phyloP scores from a whole-genome alignment of 2,797 vertebrate species.

The Macropodus opercularis region DNA sequence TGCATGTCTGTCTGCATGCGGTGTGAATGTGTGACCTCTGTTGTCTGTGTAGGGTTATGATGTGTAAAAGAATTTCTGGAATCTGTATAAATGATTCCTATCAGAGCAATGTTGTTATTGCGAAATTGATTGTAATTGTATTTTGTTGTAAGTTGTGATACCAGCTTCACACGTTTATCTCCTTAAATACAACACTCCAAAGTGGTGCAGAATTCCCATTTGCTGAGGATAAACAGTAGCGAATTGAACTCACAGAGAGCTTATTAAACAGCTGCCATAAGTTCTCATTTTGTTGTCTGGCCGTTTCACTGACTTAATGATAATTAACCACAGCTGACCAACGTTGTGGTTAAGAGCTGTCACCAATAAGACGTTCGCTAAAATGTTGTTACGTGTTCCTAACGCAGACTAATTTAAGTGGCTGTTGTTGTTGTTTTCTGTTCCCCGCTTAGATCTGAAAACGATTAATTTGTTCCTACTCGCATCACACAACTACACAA shows the following conservation, averaged over 20 bases:
- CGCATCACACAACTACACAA: background rate
- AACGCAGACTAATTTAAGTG: background rate
- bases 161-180: background rate
- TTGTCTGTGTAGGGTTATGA: constrained; percentile 26
- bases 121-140: background rate
- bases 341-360: background rate
- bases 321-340: constrained; percentile 17
- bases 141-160: no score
- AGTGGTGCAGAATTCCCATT: background rate
- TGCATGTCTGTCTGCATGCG: constrained; percentile 23
- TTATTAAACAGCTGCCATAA: constrained; percentile 4
- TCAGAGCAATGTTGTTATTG: background rate
- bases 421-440: background rate
- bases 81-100: background rate
- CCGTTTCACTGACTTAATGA: constrained; percentile 1
- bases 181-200: background rate
- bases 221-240: constrained; percentile 1
- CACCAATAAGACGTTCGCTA: background rate
- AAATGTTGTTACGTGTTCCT: background rate
- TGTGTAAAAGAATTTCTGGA: constrained; percentile 18
- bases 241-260: constrained; percentile 8
- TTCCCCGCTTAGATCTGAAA: background rate
- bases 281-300: constrained; percentile 12
- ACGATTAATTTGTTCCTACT: background rate
- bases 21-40: constrained; percentile 39